Conservation (phyloP, 2,888 invertebrate species). For the Aphidius colemani region DNA sequence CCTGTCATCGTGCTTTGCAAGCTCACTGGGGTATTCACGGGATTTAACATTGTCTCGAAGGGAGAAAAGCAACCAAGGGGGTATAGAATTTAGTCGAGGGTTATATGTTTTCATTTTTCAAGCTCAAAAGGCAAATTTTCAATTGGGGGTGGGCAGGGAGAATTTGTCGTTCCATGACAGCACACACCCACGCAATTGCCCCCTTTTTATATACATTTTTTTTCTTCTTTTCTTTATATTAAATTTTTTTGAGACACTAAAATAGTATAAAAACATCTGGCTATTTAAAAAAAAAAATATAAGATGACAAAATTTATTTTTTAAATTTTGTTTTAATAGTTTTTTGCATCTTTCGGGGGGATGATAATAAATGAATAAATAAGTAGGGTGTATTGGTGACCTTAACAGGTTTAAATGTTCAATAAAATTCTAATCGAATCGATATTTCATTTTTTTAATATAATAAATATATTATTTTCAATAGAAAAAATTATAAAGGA, state of each 20-base stretch:
- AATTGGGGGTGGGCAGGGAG: slow-evolving; percentile 30
- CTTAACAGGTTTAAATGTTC: background rate
- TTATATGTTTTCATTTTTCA: too few species aligned
- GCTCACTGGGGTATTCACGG: slow-evolving; percentile 43
- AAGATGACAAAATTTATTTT: background rate
- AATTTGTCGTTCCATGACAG: slow-evolving; percentile 49
- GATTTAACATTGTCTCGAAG: slow-evolving; percentile 31
- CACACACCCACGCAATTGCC: slow-evolving; percentile 47
- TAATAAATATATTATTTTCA: slow-evolving; percentile 1
- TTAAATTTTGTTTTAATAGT: background rate
- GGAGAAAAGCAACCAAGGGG: slow-evolving; percentile 13
- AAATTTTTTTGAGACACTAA: background rate
- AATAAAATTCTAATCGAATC: background rate
- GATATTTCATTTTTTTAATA: too few species aligned
- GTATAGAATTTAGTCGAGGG: slow-evolving; percentile 26
- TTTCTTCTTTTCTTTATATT: too few species aligned
- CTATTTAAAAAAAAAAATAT: background rate
- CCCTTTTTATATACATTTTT: slow-evolving; percentile 43
- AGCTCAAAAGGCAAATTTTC: slow-evolving; percentile 19
- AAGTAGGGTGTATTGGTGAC: background rate
- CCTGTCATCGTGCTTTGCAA: slow-evolving; percentile 44
- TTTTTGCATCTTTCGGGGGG: background rate
- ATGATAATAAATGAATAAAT: background rate
- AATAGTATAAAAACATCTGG: too few species aligned
- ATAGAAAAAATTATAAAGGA: background rate